Conservation (phyloP, 23 tunicate genomes). For the Clavelina lepadiformis region DNA sequence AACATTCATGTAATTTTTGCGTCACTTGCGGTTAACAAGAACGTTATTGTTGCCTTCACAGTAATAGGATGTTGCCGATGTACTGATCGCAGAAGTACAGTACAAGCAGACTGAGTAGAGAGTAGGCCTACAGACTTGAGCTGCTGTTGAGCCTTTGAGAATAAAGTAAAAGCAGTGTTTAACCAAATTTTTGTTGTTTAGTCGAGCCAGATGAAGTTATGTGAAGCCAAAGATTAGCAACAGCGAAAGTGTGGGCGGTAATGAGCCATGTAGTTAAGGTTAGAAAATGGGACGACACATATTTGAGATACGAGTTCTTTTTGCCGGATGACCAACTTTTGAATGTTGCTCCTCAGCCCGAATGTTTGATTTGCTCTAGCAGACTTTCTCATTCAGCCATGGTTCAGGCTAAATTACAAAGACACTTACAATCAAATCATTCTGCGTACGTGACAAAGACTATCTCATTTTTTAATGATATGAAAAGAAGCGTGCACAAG, state of each 20-base stretch:
- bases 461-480: constrained; percentile 11
- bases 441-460: constrained; percentile 19
- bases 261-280: background rate
- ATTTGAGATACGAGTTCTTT: constrained; percentile 18
- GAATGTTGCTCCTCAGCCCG: constrained; percentile 34
- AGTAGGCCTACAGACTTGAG: background rate
- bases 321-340: constrained; percentile 10
- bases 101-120: too few relatives aligned
- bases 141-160: constrained; percentile 17
- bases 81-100: too few relatives aligned
- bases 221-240: too few relatives aligned
- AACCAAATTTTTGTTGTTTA: background rate
- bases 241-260: background rate
- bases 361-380: constrained; percentile 34
- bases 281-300: constrained; percentile 5
- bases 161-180: constrained; percentile 13
- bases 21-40: constrained; percentile 8
- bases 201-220: background rate
- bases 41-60: too few relatives aligned
- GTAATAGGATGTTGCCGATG: too few relatives aligned
- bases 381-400: constrained; percentile 21
- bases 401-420: constrained; percentile 40
- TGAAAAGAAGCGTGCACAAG: constrained; percentile 30
- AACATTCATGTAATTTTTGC: background rate
- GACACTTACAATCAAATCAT: constrained; percentile 13